Percentiles rank a stretch among this genome's conserved stretches.
Evolutionary conservation across 2,797 vertebrate species (phyloP).

Genomic region (Moxostoma hubbsi): DNA sequence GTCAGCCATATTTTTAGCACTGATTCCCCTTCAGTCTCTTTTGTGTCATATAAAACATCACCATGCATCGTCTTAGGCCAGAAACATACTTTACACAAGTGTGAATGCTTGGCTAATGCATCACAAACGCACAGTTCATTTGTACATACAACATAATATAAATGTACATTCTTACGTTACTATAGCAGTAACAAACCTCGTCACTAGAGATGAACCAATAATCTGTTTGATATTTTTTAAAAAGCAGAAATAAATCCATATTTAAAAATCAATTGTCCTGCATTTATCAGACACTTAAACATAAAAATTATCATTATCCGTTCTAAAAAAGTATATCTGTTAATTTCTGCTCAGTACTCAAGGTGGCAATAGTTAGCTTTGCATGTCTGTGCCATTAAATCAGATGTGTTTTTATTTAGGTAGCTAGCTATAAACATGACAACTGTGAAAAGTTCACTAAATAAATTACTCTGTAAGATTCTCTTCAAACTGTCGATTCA

Average conservation of each 20-base stretch:
- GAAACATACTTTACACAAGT: constrained; percentile 13
- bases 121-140: background rate
- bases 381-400: no score
- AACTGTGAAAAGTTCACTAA: no score
- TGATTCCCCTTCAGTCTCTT: background rate
- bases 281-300: no score
- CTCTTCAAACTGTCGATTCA: background rate
- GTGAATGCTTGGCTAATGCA: background rate
- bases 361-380: no score
- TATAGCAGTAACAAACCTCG: no score
- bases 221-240: no score
- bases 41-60: background rate
- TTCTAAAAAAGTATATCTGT: background rate
- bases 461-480: background rate
- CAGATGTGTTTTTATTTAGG: background rate
- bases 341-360: background rate
- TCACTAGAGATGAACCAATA: no score
- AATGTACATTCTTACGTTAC: no score
- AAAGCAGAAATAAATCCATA: no score
- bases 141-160: background rate
- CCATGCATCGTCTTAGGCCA: background rate
- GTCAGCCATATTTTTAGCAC: constrained; percentile 17
- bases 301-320: background rate
- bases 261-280: no score
- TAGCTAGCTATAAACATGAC: background rate